Conservation (phyloP, 2,888 invertebrate species). For the Agelastica alni region DNA sequence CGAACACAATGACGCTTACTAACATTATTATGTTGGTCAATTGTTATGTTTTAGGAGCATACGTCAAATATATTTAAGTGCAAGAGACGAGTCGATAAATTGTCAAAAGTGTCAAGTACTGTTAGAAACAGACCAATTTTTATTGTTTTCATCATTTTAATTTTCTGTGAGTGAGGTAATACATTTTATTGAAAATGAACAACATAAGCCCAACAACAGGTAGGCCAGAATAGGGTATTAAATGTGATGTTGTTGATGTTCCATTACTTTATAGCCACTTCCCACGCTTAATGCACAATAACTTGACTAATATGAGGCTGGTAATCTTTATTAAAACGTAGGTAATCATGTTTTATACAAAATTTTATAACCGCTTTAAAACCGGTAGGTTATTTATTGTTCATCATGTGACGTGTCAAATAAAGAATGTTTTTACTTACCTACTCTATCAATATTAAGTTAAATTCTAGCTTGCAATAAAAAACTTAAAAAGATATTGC, state of each 20-base stretch:
- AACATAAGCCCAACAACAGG: conserved; percentile 51
- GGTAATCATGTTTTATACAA: too few species aligned
- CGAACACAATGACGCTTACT: too few species aligned
- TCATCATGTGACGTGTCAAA: conserved; percentile 31
- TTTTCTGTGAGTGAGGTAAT: conserved; percentile 23
- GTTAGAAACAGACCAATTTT: conserved; percentile 2
- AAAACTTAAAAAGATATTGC: too few species aligned
- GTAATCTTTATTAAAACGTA: too few species aligned
- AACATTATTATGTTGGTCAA: too few species aligned
- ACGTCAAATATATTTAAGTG: too few species aligned
- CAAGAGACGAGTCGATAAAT: conserved; percentile 12
- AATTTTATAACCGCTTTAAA: too few species aligned
- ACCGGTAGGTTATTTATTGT: too few species aligned
- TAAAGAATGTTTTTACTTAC: conserved; percentile 1
- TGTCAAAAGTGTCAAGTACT: conserved; percentile 18
- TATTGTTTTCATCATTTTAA: conserved; percentile 16
- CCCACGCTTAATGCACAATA: neutral
- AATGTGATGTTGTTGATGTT: conserved; percentile 3
- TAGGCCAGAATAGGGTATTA: conserved; percentile 34
- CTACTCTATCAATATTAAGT: too few species aligned
- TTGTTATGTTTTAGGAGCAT: too few species aligned
- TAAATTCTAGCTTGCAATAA: too few species aligned
- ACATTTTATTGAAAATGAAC: conserved; percentile 42
- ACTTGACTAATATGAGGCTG: too few species aligned
- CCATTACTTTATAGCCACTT: neutral